phyloP scores from a whole-genome alignment of 1,140 invertebrate species.

The Plectus sambesii region DNA sequence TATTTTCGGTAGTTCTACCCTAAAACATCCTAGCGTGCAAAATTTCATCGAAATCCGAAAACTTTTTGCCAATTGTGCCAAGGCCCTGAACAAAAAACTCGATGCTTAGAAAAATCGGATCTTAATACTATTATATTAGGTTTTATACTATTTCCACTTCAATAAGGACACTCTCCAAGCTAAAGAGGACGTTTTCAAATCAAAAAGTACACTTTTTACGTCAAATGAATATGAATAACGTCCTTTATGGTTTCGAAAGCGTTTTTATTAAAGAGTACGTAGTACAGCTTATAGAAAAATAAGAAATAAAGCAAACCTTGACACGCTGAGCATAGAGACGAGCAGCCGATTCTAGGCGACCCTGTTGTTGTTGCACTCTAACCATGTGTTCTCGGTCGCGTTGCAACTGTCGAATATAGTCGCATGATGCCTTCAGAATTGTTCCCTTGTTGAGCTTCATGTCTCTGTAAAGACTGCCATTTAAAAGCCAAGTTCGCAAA shows the following conservation, averaged over 20 bases:
- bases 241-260: too few species aligned
- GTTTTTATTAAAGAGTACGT: background rate
- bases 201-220: too few species aligned
- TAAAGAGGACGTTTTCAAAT: too few species aligned
- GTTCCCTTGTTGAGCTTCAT: constrained; percentile 61
- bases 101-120: too few species aligned
- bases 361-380: constrained; percentile 62
- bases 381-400: constrained; percentile 69
- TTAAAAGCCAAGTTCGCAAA: constrained; percentile 6
- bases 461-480: constrained; percentile 45
- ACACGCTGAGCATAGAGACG: constrained; percentile 65
- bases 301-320: constrained; percentile 56
- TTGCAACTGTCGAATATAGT: constrained; percentile 81
- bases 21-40: too few species aligned
- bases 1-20: too few species aligned
- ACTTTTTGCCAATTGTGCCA: too few species aligned
- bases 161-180: constrained; percentile 1
- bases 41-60: too few species aligned
- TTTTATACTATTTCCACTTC: background rate
- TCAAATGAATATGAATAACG: too few species aligned
- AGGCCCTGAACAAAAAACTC: too few species aligned
- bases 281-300: too few species aligned
- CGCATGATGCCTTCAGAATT: constrained; percentile 88
- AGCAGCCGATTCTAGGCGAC: constrained; percentile 70
- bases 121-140: too few species aligned